These are phyloP conservation scores for Abrostola tripartita DNA, from an alignment of 2,888 invertebrate species.

Conservation along the genomic window DNA sequence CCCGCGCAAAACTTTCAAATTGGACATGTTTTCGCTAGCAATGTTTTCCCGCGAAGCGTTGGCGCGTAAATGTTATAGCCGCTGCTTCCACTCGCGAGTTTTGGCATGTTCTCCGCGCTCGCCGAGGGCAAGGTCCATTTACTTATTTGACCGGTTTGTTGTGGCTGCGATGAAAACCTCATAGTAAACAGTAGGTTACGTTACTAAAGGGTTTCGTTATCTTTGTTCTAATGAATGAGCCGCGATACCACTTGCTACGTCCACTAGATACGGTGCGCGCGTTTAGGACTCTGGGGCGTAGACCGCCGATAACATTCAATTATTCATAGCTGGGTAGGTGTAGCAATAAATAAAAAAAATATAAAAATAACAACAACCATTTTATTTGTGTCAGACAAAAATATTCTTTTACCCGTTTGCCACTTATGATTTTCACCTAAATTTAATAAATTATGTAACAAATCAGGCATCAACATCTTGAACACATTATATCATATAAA, in stretches of 20 bases:
- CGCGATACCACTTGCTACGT: constrained; percentile 42
- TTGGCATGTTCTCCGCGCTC: constrained; percentile 74
- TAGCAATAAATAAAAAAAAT: constrained; percentile 57
- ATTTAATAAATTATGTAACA: constrained; percentile 59
- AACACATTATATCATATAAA: constrained; percentile 47
- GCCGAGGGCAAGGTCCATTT: constrained; percentile 80
- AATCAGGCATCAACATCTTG: constrained; percentile 44
- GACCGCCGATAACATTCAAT: constrained; percentile 31
- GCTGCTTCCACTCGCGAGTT: constrained; percentile 61
- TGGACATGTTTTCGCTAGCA: constrained; percentile 74
- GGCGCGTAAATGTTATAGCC: constrained; percentile 69
- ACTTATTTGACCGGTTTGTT: constrained; percentile 67
- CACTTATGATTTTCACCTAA: constrained; percentile 66
- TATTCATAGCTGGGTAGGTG: constrained; percentile 13
- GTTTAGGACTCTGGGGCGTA: constrained; percentile 9
- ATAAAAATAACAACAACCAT: constrained; percentile 73
- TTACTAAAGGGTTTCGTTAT: constrained; percentile 52
- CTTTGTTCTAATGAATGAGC: constrained; percentile 58
- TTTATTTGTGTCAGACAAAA: constrained; percentile 72
- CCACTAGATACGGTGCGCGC: constrained; percentile 5
- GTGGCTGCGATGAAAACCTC: constrained; percentile 61
- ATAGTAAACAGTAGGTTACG: constrained; percentile 61
- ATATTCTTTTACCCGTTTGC: constrained; percentile 74
- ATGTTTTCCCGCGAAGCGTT: constrained; percentile 73
- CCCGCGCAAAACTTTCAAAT: constrained; percentile 84